These are phyloP conservation scores for Drosophila lacteicornis DNA, from an alignment of 1,140 invertebrate species.

Conservation along the genomic window DNA sequence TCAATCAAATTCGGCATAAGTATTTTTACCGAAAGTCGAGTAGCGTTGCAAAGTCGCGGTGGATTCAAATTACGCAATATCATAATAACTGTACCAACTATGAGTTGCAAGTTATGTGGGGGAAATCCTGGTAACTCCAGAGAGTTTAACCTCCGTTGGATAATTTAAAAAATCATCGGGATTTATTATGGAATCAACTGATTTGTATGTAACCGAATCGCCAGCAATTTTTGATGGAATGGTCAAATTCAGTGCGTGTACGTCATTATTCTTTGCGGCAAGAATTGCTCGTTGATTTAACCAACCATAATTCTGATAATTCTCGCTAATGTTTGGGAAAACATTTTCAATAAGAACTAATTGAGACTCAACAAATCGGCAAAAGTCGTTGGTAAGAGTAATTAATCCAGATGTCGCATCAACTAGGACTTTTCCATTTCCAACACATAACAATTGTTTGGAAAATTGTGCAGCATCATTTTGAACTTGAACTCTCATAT, in stretches of 20 bases:
- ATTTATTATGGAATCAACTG: conserved; percentile 12
- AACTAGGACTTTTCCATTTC: too few relatives aligned
- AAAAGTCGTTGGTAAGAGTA: background rate
- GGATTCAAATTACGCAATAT: conserved; percentile 13
- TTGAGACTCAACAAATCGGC: conserved; percentile 5
- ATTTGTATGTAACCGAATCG: conserved; percentile 9
- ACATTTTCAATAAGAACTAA: conserved; percentile 6
- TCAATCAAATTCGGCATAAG: too few relatives aligned
- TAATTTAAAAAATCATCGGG: conserved; percentile 6
- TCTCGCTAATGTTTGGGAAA: conserved; percentile 6
- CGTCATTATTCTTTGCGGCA: background rate
- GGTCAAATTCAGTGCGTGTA: background rate
- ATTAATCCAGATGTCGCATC: conserved; percentile 2
- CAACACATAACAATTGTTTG: too few relatives aligned
- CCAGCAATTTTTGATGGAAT: background rate
- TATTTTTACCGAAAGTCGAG: conserved; percentile 14
- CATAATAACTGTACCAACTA: conserved; percentile 15
- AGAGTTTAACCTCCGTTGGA: conserved; percentile 4
- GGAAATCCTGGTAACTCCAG: conserved; percentile 7
- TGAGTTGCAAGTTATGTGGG: conserved; percentile 11
- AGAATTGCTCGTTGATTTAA: background rate
- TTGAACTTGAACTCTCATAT: background rate
- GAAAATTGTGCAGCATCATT: too few relatives aligned
- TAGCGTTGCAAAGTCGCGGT: conserved; percentile 24
- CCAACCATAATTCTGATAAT: background rate